A percentile compares a stretch with the other conserved stretches of the same genome.
Conservation (phyloP, 2,797 vertebrate genomes). For the Myripristis murdjan region DNA sequence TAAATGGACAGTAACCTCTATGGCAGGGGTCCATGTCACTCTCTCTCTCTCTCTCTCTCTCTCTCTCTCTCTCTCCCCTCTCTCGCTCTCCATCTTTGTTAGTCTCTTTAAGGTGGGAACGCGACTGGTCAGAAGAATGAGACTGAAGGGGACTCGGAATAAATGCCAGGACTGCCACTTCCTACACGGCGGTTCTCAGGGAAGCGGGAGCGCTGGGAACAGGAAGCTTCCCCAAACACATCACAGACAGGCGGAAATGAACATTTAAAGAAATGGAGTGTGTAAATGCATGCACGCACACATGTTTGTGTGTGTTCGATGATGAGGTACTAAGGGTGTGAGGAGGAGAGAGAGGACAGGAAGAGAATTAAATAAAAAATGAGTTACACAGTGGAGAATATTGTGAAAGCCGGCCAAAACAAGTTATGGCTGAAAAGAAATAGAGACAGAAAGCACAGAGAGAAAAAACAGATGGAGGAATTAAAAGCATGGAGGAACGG, state of each 20-base stretch:
- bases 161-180: constrained; percentile 78
- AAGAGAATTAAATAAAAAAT: constrained; percentile 47
- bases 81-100: neutral
- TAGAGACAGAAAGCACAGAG: constrained; percentile 59
- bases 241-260: constrained; percentile 81
- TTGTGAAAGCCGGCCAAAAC: constrained; percentile 61
- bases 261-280: constrained; percentile 82
- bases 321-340: constrained; percentile 60
- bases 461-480: constrained; percentile 81
- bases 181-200: constrained; percentile 82
- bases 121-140: constrained; percentile 50
- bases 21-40: constrained; percentile 45
- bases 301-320: constrained; percentile 37
- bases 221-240: constrained; percentile 81
- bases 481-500: constrained; percentile 69
- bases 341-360: constrained; percentile 52
- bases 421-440: constrained; percentile 68
- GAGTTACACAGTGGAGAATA: constrained; percentile 61
- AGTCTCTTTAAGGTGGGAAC: constrained; percentile 56
- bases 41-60: constrained; percentile 28
- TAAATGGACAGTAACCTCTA: constrained; percentile 64
- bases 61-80: constrained; percentile 13
- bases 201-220: constrained; percentile 79
- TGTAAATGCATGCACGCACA: constrained; percentile 33
- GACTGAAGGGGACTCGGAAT: constrained; percentile 52